Evolutionary conservation across 2,113 vertebrate genomes (phyloP).

Genomic region (Brachyhypopomus gauderio): DNA sequence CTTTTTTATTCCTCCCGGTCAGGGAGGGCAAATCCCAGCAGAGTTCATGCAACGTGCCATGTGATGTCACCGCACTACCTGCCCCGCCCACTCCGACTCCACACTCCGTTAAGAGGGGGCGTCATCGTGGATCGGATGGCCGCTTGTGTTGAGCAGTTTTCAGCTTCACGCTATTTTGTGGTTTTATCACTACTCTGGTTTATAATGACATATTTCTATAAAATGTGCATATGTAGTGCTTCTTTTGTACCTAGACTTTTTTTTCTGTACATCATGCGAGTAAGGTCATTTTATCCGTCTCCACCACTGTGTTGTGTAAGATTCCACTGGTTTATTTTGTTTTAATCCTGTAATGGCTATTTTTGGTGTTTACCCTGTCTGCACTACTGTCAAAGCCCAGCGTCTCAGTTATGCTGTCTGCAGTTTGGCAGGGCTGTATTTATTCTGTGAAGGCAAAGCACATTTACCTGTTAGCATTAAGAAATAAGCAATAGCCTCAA

Average conservation of each 20-base stretch:
- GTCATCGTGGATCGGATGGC: slow-evolving; percentile 1
- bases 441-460: slow-evolving; percentile 21
- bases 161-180: slow-evolving; percentile 18
- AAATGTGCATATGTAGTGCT: slow-evolving; percentile 8
- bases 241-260: neutral
- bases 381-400: slow-evolving; percentile 15
- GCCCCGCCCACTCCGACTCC: neutral
- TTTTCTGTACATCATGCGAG: slow-evolving; percentile 42
- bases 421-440: neutral
- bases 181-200: slow-evolving; percentile 13
- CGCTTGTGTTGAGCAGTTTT: slow-evolving; percentile 1
- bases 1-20: slow-evolving; percentile 4
- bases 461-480: slow-evolving; percentile 28
- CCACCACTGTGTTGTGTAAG: neutral
- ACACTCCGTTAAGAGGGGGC: slow-evolving; percentile 1
- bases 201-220: neutral
- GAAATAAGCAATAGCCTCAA: slow-evolving; percentile 29
- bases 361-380: neutral
- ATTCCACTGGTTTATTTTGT: slow-evolving; percentile 33
- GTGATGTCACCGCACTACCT: neutral
- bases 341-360: neutral
- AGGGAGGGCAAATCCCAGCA: slow-evolving; percentile 1
- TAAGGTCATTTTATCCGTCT: slow-evolving; percentile 26
- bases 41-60: slow-evolving; percentile 33
- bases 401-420: neutral